Evolutionary conservation across 1,140 invertebrate genomes (phyloP), one percentile per base, ranked within the genome.

Genomic region (Zaprionus capensis): DNA sequence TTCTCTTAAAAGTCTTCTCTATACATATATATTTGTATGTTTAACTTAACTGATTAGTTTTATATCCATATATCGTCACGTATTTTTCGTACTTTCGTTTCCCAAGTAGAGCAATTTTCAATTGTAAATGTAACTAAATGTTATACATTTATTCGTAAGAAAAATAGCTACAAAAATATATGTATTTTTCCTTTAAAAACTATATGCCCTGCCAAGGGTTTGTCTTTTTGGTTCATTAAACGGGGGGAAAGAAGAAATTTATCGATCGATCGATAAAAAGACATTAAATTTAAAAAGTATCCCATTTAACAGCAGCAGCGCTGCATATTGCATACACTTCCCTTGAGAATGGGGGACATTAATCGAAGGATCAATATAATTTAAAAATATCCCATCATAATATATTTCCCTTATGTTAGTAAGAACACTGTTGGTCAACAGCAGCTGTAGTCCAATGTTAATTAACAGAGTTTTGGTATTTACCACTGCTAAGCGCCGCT

Each of bases 61-160:
- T 80, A 53, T 41, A 70, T 53, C 24, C 44, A 49, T 69, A 64
- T 70, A 62, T 65, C 65, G 71, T 80, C 63, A 71, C 63, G 71
- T 80, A 73, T 61, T 17, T 65, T 46, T 65, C 71, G 71, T 81
- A 79, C 65, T 81, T 81, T 73, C 62, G 57, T 81, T 79, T 71
- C 36, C 55, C 65, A 86, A 82, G 81, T 90, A 90, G 84, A 81
- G 78, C 59, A 85, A 88, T 88, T 88, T 88, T 84, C 81, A 88
- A 88, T 88, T 88, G 84, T 87, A 87, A 81, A 88, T 88, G 84
- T 87, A 88, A 88, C 81, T 88, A 81, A 88, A 88, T 88, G 84
- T 88, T 88, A 88, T 88, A 80, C 78, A 81, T 88, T 79, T 88
- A 88, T 76, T 88, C 80, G 63, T 87, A 87, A 87, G 84, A 86